Base-by-base conservation (phyloP, 2,113 vertebrate genomes). In the Laticauda colubrina region DNA sequence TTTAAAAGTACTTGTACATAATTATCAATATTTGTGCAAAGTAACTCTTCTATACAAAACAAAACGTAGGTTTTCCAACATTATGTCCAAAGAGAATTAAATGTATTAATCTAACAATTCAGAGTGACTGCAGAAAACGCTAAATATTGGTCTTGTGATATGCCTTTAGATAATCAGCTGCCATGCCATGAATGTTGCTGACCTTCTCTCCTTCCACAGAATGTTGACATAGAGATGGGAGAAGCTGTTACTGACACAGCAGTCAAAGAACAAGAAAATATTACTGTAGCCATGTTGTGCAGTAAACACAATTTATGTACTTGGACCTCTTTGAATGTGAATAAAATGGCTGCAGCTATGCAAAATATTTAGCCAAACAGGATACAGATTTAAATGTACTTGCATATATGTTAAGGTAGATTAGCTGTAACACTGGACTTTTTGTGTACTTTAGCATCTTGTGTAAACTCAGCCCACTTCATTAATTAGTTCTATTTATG, bases 151-250 rank as follows among this genome's bases (percentile, higher is more conserved):
- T 53, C 75, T 87, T 93, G 90, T 15, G 7, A 6, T 93, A 34
- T 69, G 3, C 87, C 91, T 88, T 94, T 93, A 93, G 94, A 10
- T 51, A 2, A 93, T 53, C 2, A 90, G 87, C 88, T 95, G 89
- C 69, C 29, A 90, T 15, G 43, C 43, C 18, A 12, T 14, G 61
- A 4, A 1, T 24, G 54, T 57, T 93, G 85, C 39, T 89, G 1
- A 3, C 91, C 53, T n/a, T 90, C 26, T 48, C 48, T 64, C 51
- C 75, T 92, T 94, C 34, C 89, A 90, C 88, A 81, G 45, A 91
- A 20, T 57, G 54, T 89, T 92, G 86, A 90, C n/a, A 75, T 43
- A 90, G 91, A 94, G 26, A 92, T 89, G 61, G 90, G 85, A 94
- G 81, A 88, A 95, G 93, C 18, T 29, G 91, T 89, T 90, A 88